phyloP scores from a whole-genome alignment of 2,888 invertebrate genomes.

The Pseudococcus jackbeardsleyi region DNA sequence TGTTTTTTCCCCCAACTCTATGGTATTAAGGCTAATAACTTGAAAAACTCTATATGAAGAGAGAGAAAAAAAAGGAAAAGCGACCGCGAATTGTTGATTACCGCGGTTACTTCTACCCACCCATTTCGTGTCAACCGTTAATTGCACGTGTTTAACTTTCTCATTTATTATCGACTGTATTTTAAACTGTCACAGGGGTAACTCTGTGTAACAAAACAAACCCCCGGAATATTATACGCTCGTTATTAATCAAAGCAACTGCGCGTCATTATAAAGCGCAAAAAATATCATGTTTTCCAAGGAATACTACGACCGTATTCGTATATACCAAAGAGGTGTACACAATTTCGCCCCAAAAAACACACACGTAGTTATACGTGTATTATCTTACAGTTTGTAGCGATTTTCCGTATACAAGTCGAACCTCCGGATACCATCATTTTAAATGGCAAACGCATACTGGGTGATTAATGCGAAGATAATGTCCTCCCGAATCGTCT shows the following conservation, averaged over 20 bases:
- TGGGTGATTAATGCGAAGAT: slow-evolving; percentile 32
- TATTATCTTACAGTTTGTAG: slow-evolving; percentile 44
- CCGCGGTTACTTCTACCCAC: slow-evolving; percentile 46
- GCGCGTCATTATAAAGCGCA: slow-evolving; percentile 41
- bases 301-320: not conserved
- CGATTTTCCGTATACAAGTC: slow-evolving; percentile 37
- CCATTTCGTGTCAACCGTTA: slow-evolving; percentile 63
- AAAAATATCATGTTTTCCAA: slow-evolving; percentile 34
- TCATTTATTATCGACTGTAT: slow-evolving; percentile 60
- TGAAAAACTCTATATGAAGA: not conserved
- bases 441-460: slow-evolving; percentile 4
- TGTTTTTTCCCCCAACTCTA: not conserved
- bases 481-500: slow-evolving; percentile 29
- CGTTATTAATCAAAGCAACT: slow-evolving; percentile 49
- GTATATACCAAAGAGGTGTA: not conserved
- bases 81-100: slow-evolving; percentile 50
- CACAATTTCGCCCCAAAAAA: not conserved
- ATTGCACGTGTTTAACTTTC: slow-evolving; percentile 63
- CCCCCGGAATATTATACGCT: slow-evolving; percentile 48
- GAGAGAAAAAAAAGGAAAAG: not conserved
- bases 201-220: slow-evolving; percentile 43
- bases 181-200: slow-evolving; percentile 54
- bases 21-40: slow-evolving; percentile 21
- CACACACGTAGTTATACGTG: not conserved
- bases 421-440: slow-evolving; percentile 31